Evolutionary conservation across 2,797 vertebrate genomes (phyloP).

Genomic region (Crenichthys baileyi): DNA sequence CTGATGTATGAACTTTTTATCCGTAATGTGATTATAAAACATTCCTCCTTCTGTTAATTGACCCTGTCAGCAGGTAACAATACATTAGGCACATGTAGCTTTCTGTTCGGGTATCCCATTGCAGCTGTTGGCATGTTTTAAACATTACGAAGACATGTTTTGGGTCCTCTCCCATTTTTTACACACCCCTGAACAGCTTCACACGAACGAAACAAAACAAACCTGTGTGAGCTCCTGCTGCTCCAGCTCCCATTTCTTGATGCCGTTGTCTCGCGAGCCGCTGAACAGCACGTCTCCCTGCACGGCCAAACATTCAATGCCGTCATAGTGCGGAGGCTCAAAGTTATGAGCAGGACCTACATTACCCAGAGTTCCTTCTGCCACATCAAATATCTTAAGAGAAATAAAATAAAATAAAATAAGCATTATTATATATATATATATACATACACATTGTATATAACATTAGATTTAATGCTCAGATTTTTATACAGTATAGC

Average conservation of each 20-base stretch:
- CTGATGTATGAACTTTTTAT: constrained; percentile 16
- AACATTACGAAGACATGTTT: background rate
- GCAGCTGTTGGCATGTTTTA: background rate
- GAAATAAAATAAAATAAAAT: background rate
- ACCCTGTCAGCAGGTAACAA: background rate
- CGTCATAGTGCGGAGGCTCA: constrained; percentile 97
- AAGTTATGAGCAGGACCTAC: constrained; percentile 95
- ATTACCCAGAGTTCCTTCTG: constrained; percentile 88
- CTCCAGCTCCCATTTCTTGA: constrained; percentile 98
- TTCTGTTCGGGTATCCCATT: constrained; percentile 2
- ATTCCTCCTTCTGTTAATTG: constrained; percentile 17
- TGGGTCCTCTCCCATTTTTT: background rate
- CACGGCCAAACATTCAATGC: constrained; percentile 95
- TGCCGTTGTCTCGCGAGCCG: constrained; percentile 95
- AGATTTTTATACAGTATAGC: background rate
- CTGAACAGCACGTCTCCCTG: constrained; percentile 93
- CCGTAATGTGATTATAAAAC: constrained; percentile 17
- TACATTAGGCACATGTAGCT: background rate
- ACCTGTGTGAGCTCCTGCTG: constrained; percentile 97
- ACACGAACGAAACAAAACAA: constrained; percentile 11
- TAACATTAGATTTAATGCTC: background rate
- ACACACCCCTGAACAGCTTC: background rate
- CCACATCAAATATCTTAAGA: constrained; percentile 91
- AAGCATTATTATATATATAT: background rate
- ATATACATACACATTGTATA: no score